Evolutionary conservation across 1,140 invertebrate genomes (phyloP).

Genomic region (Anoplophora glabripennis): DNA sequence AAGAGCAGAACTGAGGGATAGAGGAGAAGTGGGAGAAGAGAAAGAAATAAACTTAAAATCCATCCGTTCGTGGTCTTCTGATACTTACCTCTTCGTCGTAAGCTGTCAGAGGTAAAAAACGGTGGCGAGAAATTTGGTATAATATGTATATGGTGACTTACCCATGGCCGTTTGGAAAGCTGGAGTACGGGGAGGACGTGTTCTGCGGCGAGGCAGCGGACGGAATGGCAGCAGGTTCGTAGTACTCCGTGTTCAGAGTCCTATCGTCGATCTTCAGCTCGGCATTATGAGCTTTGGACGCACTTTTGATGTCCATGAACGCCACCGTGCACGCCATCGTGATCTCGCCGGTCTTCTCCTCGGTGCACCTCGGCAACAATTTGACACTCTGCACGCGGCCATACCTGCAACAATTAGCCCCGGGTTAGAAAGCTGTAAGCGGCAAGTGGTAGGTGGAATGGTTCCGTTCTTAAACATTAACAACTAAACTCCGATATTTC

Average conservation of each 20-base stretch:
- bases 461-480: too few species aligned
- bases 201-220: slow-evolving; percentile 53
- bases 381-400: slow-evolving; percentile 95
- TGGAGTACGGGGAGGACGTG: slow-evolving; percentile 47
- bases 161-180: slow-evolving; percentile 48
- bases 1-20: too few species aligned
- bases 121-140: too few species aligned
- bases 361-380: slow-evolving; percentile 64
- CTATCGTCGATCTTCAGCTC: slow-evolving; percentile 86
- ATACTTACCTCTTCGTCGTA: too few species aligned
- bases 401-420: slow-evolving; percentile 65
- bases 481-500: too few species aligned
- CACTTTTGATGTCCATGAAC: slow-evolving; percentile 96
- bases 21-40: too few species aligned
- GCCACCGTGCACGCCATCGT: slow-evolving; percentile 81
- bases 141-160: slow-evolving; percentile 27
- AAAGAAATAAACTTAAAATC: too few species aligned
- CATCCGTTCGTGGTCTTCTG: too few species aligned
- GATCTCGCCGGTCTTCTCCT: slow-evolving; percentile 52
- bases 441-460: too few species aligned
- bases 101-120: too few species aligned
- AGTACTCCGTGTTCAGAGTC: slow-evolving; percentile 86
- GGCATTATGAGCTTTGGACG: slow-evolving; percentile 85
- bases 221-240: slow-evolving; percentile 78
- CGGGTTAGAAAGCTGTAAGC: background rate